Evolutionary conservation across 2,113 vertebrate species (phyloP), one percentile per base, ranked within the genome.

Genomic region (Neogobius melanostomus): DNA sequence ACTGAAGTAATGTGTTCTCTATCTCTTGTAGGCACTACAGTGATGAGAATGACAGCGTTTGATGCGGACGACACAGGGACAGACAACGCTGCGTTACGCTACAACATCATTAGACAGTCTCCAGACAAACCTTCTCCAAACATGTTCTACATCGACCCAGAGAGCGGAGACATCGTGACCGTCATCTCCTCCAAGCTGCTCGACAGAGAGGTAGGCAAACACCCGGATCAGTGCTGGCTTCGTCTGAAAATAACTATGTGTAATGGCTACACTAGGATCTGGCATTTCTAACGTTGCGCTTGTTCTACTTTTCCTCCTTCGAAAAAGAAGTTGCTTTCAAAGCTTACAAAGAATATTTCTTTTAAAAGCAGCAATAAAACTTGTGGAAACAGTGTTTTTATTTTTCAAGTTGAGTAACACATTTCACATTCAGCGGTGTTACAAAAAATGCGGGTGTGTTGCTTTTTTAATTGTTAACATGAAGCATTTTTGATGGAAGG

Each of bases 111-210:
- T 15, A 93, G 93, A 16, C 98, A 99, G 90, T 96, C 94, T 0
- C 98, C 98, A 5, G 94, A 95, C 89, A 97, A 95, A 78, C 98
- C 98, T 0, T 97, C 96, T 1, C 96, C 96, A 6, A 97, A 97
- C 90, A 98, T 99, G 98, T 99, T 99, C 94, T 95, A 95, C 88
- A 98, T 99, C 21, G 96, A 99, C 49, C 95, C 96, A 0, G 98
- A 99, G 46, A 95, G 95, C 77, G 98, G 98, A 60, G 95, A 98
- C 87, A 97, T 99, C 0, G 95, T 98, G 81, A 99, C 98, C 0
- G 95, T 97, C 28, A 98, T 99, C 82, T 94, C 96, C 0, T 94
- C 97, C 0, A 77, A 85, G 0, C 86, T 96, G 72, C 88, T 99
- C 52, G 97, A 99, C 91, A 92, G 98, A 57, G 98, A 99, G 95